phyloP scores from a whole-genome alignment of 2,797 vertebrate genomes.

The Australoheros facetus region DNA sequence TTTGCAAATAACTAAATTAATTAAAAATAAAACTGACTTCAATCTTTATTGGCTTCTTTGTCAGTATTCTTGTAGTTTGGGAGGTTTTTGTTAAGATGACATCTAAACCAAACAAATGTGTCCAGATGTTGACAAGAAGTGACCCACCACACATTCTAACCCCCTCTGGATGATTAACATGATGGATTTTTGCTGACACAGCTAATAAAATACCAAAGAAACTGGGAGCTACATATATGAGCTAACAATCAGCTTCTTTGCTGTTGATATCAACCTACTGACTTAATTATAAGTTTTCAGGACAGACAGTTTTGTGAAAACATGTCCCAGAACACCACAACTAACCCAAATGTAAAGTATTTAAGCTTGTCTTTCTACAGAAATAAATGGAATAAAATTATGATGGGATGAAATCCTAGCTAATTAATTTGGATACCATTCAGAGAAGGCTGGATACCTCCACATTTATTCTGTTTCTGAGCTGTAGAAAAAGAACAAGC shows the following conservation, averaged over 20 bases:
- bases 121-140: background rate
- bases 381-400: background rate
- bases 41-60: background rate
- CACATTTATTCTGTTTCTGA: constrained; percentile 41
- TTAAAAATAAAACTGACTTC: background rate
- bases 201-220: background rate
- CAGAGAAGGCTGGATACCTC: constrained; percentile 5
- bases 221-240: background rate
- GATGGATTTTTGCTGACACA: background rate
- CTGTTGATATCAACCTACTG: background rate
- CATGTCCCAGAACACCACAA: background rate
- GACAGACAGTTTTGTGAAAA: background rate
- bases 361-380: background rate
- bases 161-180: background rate
- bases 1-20: background rate
- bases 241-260: background rate
- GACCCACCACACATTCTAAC: background rate
- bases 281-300: background rate
- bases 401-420: background rate
- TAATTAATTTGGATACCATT: background rate
- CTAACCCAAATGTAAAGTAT: background rate
- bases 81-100: background rate
- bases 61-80: background rate
- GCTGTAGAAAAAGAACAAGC: constrained; percentile 41
- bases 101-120: background rate